These are phyloP conservation scores for Andrena flavipes DNA, from an alignment of 2,888 invertebrate genomes.

Conservation along the genomic window DNA sequence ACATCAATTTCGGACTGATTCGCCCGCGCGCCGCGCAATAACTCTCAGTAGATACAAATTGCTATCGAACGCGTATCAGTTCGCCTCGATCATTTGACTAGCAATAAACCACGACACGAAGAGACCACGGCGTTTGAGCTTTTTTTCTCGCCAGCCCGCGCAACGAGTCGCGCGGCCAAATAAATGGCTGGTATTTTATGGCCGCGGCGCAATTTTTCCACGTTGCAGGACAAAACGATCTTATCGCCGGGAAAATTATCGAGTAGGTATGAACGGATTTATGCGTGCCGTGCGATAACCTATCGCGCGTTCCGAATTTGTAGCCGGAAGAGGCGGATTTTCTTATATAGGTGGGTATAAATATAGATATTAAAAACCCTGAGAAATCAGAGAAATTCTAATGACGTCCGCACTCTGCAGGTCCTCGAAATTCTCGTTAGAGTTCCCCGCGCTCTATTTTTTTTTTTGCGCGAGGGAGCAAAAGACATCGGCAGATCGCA, in stretches of 20 bases:
- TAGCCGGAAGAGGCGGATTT: too few relatives aligned
- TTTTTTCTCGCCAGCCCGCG: slow-evolving; percentile 42
- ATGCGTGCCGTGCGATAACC: background rate
- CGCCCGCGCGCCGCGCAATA: slow-evolving; percentile 47
- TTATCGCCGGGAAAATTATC: slow-evolving; percentile 31
- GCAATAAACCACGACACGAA: slow-evolving; percentile 55
- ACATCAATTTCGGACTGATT: slow-evolving; percentile 62
- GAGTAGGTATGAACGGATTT: slow-evolving; percentile 10
- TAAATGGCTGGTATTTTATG: slow-evolving; percentile 41
- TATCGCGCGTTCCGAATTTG: too few relatives aligned
- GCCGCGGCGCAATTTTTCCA: background rate
- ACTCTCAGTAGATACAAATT: slow-evolving; percentile 61
- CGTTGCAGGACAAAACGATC: slow-evolving; percentile 1
- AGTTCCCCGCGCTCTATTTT: background rate
- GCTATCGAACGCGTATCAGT: slow-evolving; percentile 63
- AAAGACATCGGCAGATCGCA: too few relatives aligned
- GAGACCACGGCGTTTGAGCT: slow-evolving; percentile 54
- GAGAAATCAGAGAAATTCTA: too few relatives aligned
- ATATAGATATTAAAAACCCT: too few relatives aligned
- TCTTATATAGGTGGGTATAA: too few relatives aligned
- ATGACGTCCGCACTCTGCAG: too few relatives aligned
- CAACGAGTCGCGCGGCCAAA: slow-evolving; percentile 17
- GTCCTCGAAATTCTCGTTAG: background rate
- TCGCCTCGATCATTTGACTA: slow-evolving; percentile 58
- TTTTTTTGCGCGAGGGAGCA: too few relatives aligned